Base-by-base conservation (phyloP, 2,888 invertebrate species). In the Chymomyza caudatula region DNA sequence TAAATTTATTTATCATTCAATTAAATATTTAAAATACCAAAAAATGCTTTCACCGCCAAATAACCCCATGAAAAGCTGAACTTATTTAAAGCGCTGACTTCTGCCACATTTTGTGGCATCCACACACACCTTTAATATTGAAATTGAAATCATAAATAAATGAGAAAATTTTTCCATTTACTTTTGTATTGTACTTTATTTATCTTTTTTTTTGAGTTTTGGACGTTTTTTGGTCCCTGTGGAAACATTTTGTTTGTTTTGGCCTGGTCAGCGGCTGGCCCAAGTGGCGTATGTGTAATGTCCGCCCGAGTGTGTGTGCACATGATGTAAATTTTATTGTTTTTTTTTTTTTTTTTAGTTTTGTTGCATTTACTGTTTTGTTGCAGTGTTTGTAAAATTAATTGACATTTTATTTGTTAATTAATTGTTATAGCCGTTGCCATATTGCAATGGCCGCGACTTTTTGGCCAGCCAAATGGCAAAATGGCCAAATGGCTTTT, bases 341-440 rank as follows among this genome's bases (percentile, higher is more conserved):
- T 63, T 63, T 25, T 37, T 69, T 78, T 66, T 72, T 74, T 72
- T 69, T 71, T 69, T 69, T 19, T 44, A 22, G 20, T 54, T 57
- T 74, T 77, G 73, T 74, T 74, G 68, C 67, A 69, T 69, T 66
- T 53, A 47, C 56, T 64, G 60, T 60, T 78, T 78, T 76, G 79
- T 77, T 72, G 76, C 79, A 75, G 74, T 78, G 82, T 82, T 80
- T 86, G 81, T 80, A 80, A 88, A 87, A 88, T 87, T 88, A 88
- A 88, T 88, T 88, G 88, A 87, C 88, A 88, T 88, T 88, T 88
- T 88, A 87, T 88, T 88, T 87, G 88, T 87, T 88, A 88, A 88
- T 88, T 88, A 88, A 88, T 88, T 87, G 87, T 86, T 78, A 82
- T 74, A 77, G 86, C 77, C 69, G 54, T 17, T 47, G n/a, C 15